Evolutionary conservation across 1,140 invertebrate species (phyloP).

Genomic region (Drosophila kepulauana): DNA sequence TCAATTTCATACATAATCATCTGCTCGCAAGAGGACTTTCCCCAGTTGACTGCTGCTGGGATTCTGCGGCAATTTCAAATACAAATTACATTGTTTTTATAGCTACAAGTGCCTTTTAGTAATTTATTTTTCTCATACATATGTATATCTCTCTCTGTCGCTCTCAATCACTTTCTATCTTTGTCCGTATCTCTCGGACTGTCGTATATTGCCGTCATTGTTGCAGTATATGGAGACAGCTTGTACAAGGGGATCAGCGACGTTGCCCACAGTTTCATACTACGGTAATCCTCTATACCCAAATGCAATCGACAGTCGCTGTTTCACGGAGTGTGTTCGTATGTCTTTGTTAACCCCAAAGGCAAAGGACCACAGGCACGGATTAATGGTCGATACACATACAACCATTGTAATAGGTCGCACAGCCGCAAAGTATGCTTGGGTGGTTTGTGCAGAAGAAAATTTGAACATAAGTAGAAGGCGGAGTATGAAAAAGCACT

Average conservation of each 20-base stretch:
- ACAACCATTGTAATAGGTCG: too few species aligned
- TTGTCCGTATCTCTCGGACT: constrained; percentile 10
- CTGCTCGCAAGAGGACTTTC: constrained; percentile 37
- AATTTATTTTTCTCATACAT: constrained; percentile 47
- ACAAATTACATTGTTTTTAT: constrained; percentile 83
- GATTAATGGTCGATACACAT: constrained; percentile 32
- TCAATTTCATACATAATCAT: constrained; percentile 77
- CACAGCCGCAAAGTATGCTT: too few species aligned
- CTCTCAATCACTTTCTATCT: constrained; percentile 10
- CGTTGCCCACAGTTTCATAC: constrained; percentile 69
- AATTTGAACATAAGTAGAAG: too few species aligned
- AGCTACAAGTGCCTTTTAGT: constrained; percentile 78
- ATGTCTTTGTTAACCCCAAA: constrained; percentile 54
- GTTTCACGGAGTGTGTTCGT: constrained; percentile 33
- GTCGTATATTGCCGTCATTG: constrained; percentile 14
- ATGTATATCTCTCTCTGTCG: constrained; percentile 1
- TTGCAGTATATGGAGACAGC: constrained; percentile 71
- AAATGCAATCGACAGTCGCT: constrained; percentile 77
- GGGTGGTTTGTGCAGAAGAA: too few species aligned
- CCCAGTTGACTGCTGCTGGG: constrained; percentile 63
- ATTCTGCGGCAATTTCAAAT: constrained; percentile 83
- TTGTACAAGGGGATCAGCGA: constrained; percentile 68
- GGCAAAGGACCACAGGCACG: constrained; percentile 48
- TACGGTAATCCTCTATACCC: constrained; percentile 82
- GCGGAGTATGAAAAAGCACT: too few species aligned